Base-by-base conservation (phyloP, 2,888 invertebrate species). In the Melitaea athalia region DNA sequence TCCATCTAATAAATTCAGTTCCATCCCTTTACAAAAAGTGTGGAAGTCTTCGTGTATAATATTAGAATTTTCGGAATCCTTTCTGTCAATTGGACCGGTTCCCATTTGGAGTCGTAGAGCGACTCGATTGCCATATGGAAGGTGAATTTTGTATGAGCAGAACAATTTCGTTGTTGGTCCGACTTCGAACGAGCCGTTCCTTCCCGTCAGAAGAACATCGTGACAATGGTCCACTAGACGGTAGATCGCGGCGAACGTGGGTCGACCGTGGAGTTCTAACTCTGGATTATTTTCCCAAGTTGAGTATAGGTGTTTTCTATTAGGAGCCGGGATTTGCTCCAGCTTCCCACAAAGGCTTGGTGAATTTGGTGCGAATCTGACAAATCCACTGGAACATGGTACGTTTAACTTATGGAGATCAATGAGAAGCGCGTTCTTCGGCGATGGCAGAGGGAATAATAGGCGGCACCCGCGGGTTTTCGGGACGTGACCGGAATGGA, bases 211-310 rank as follows among this genome's bases (percentile, higher is more conserved):
- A 47, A 95, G 94, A 73, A 95, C 94, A 83, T 95, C 95, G 82
- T 95, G 95, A 78, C 96, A 96, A 81, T 95, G 94, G 86, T 96
- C 96, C 69, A 96, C 95, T 77, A 94, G 86, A 80, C 94, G 94
- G 88, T 95, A 96, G 77, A 89, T 91, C 78, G 95, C 92, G 82
- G 94, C 93, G 92, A 95, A 96, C 85, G 94, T 93, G 68, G 95
- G 95, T 82, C 92, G 92, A 72, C 95, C 95, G 78, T 94, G 94
- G 67, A 95, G 85, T 78, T 93, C 93, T 72, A 95, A 81, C 53
- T 91, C 89, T 6, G 93, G 93, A 72, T 87, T 90, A 72, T 92
- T 93, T 42, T 81, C 45, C 10, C 53, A 74, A 1, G 84, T 77
- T 17, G 94, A 94, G 82, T 95, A 95, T 59, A 95, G 86, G 72